Evolutionary conservation across 1,140 invertebrate species (phyloP).

Genomic region (Drosophila nikananu): DNA sequence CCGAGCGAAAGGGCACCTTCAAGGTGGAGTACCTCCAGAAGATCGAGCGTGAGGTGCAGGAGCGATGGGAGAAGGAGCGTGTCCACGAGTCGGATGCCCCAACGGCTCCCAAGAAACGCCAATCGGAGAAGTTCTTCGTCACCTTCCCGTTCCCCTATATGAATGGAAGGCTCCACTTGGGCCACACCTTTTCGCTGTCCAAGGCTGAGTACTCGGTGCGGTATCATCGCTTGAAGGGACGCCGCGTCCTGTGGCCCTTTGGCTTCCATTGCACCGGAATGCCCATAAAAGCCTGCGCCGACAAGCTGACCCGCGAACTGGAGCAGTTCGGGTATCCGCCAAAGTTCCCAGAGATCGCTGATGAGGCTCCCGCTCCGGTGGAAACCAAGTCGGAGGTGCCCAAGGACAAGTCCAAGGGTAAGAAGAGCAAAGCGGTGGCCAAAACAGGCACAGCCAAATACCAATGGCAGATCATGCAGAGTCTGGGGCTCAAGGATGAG

Average conservation of each 20-base stretch:
- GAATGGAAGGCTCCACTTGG: conserved; percentile 99
- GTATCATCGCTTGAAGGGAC: conserved; percentile 96
- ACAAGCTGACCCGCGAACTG: conserved; percentile 98
- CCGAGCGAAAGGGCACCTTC: conserved; percentile 95
- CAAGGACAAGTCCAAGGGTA: conserved; percentile 98
- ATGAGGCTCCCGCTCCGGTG: conserved; percentile 86
- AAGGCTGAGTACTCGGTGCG: conserved; percentile 99
- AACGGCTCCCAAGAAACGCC: conserved; percentile 85
- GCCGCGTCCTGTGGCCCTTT: conserved; percentile 97
- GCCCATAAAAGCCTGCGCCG: conserved; percentile 98
- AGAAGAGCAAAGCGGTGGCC: conserved; percentile 99
- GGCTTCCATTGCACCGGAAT: conserved; percentile 99
- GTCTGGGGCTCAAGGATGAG: conserved; percentile 94
- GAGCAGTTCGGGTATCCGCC: conserved; percentile 97
- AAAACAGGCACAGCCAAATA: conserved; percentile 96
- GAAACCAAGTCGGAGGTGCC: conserved; percentile 87
- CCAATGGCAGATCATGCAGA: conserved; percentile 99
- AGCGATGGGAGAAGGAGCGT: conserved; percentile 92
- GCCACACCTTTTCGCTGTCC: conserved; percentile 98
- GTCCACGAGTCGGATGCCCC: conserved; percentile 94
- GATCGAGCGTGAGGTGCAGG: conserved; percentile 94
- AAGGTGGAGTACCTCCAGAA: conserved; percentile 96
- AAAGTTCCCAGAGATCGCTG: conserved; percentile 91
- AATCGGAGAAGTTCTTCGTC: conserved; percentile 94
- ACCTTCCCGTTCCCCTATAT: conserved; percentile 99